Evolutionary conservation across 2,113 vertebrate genomes (phyloP).

Genomic region (Marcusenius ussheri): DNA sequence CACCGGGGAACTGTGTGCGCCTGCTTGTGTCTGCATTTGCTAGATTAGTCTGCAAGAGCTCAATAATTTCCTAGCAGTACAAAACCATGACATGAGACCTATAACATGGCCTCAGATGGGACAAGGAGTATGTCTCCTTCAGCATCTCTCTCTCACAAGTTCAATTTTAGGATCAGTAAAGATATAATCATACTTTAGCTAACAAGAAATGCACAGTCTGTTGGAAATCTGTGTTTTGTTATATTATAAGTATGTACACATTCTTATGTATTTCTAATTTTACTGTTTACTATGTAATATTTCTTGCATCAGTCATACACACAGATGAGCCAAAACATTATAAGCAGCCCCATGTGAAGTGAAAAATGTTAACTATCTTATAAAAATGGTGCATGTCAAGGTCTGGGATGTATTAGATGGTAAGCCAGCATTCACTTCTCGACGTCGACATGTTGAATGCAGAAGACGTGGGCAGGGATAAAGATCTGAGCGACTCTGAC

Average conservation of each 20-base stretch:
- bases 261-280: not conserved
- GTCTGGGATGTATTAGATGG: not conserved
- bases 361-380: not conserved
- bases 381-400: not conserved
- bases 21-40: not conserved
- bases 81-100: not conserved
- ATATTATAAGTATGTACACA: not conserved
- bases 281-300: not conserved
- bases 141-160: not conserved
- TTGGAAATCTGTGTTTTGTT: not conserved
- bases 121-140: not conserved
- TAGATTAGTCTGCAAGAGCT: not conserved
- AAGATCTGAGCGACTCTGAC: not conserved
- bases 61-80: not conserved
- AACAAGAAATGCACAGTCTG: not conserved
- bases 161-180: not conserved
- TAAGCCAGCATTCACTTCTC: not conserved
- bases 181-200: not conserved
- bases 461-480: not conserved
- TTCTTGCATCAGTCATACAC: not conserved
- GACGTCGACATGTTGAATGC: not conserved
- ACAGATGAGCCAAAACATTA: not conserved
- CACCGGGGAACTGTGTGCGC: not conserved
- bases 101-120: not conserved
- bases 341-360: not conserved